Evolutionary conservation across 2,888 invertebrate species (phyloP).

Genomic region (Zaprionus obscuricornis): DNA sequence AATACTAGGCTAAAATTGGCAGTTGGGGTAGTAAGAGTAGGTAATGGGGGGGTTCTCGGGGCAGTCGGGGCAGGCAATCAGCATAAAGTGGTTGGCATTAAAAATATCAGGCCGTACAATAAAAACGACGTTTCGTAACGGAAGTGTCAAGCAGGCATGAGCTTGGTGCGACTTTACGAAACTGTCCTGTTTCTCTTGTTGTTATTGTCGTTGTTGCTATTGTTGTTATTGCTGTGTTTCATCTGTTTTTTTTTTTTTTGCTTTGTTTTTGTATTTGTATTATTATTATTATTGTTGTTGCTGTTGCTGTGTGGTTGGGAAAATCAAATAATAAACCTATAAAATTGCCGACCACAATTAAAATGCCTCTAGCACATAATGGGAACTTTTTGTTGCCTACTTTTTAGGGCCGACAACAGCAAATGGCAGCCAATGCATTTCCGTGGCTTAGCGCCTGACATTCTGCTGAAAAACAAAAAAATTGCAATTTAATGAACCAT

Average conservation of each 20-base stretch:
- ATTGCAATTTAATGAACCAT: constrained; percentile 74
- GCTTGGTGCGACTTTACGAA: neutral
- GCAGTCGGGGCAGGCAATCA: constrained; percentile 60
- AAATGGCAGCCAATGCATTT: constrained; percentile 54
- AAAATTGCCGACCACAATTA: constrained; percentile 69
- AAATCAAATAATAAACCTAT: constrained; percentile 76
- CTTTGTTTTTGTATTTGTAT: too few species aligned
- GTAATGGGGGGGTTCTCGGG: too few species aligned
- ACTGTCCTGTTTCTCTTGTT: constrained; percentile 27
- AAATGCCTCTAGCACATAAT: constrained; percentile 58
- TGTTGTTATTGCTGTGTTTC: too few species aligned
- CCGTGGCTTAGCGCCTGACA: constrained; percentile 42
- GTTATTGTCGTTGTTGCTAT: constrained; percentile 16
- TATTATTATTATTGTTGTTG: neutral
- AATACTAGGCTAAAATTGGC: too few species aligned
- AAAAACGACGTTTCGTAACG: constrained; percentile 65
- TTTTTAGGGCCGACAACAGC: constrained; percentile 33
- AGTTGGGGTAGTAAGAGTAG: too few species aligned
- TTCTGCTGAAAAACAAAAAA: constrained; percentile 38
- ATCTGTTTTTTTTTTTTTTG: too few species aligned
- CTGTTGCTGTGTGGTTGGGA: constrained; percentile 25
- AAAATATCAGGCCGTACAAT: constrained; percentile 75
- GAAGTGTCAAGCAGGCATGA: constrained; percentile 49
- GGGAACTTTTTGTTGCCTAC: constrained; percentile 45
- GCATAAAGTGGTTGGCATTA: constrained; percentile 74